Evolutionary conservation across 2,113 vertebrate species (phyloP).

Genomic region (Morone chrysops): DNA sequence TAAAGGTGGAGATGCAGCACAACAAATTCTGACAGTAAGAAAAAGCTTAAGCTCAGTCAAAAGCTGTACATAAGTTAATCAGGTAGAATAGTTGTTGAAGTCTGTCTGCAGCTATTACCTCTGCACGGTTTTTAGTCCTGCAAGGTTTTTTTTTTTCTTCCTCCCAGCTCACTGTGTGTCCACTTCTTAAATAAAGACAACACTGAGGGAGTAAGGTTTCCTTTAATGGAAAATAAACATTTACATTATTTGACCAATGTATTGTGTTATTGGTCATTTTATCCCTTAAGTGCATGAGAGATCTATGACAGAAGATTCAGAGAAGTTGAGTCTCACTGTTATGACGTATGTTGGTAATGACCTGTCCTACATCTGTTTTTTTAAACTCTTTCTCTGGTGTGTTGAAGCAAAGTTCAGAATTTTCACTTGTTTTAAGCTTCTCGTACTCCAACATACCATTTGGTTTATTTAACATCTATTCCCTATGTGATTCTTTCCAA

Average conservation of each 20-base stretch:
- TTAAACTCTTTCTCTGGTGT: neutral
- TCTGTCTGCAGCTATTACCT: neutral
- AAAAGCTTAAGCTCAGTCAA: neutral
- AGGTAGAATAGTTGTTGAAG: neutral
- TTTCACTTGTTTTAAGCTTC: neutral
- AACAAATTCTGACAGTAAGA: neutral
- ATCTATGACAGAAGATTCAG: neutral
- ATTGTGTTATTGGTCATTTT: slow-evolving; percentile 10
- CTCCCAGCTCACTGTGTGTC: neutral
- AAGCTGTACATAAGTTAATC: neutral
- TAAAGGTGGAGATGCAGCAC: neutral
- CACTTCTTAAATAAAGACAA: slow-evolving; percentile 14
- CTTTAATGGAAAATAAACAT: slow-evolving; percentile 14
- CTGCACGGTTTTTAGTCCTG: neutral
- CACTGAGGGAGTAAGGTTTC: neutral
- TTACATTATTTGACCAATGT: slow-evolving; percentile 4
- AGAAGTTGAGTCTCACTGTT: neutral
- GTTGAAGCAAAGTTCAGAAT: neutral
- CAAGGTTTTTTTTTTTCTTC: neutral
- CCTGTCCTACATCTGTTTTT: neutral
- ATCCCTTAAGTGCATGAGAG: neutral
- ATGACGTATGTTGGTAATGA: neutral
- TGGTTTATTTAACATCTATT: neutral
- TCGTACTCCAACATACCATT: neutral
- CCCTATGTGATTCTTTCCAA: slow-evolving; percentile 45